phyloP scores from a whole-genome alignment of 2,797 vertebrate genomes.

The Manis crassicaudata region DNA sequence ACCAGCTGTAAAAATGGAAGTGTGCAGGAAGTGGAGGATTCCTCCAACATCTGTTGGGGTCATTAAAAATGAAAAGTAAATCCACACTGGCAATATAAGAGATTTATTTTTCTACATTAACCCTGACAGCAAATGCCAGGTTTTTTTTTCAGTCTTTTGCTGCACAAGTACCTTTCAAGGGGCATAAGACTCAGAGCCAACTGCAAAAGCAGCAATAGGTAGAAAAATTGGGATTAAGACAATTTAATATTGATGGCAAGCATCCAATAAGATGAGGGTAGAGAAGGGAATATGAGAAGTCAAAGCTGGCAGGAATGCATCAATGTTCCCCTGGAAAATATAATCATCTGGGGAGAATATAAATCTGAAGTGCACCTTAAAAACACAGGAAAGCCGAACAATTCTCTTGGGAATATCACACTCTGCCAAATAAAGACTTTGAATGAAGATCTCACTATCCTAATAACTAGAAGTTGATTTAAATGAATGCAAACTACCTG shows the following conservation, averaged over 20 bases:
- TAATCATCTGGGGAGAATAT: conserved; percentile 39
- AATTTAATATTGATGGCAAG: conserved; percentile 77
- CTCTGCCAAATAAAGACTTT: background rate
- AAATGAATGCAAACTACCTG: background rate
- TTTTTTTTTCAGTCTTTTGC: conserved; percentile 80
- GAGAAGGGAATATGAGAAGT: conserved; percentile 70
- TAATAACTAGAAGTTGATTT: background rate
- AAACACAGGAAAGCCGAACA: conserved; percentile 17
- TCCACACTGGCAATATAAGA: conserved; percentile 87
- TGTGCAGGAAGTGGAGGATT: conserved; percentile 86
- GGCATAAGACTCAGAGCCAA: conserved; percentile 77
- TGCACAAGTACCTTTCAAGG: conserved; percentile 84
- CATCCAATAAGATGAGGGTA: conserved; percentile 72
- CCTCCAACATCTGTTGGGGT: conserved; percentile 87
- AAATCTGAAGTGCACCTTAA: conserved; percentile 61
- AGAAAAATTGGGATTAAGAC: conserved; percentile 81
- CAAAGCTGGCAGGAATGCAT: conserved; percentile 61
- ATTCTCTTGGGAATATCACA: background rate
- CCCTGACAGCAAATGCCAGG: conserved; percentile 84
- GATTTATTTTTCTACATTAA: conserved; percentile 89
- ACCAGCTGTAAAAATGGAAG: conserved; percentile 85
- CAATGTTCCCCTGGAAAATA: conserved; percentile 63
- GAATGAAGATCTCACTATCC: background rate
- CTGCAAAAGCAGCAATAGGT: conserved; percentile 78
- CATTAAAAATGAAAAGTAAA: conserved; percentile 88